Percentiles rank a stretch among this genome's conserved stretches.
Evolutionary conservation across 2,797 vertebrate genomes (phyloP).

Genomic region (Hippoglossus hippoglossus): DNA sequence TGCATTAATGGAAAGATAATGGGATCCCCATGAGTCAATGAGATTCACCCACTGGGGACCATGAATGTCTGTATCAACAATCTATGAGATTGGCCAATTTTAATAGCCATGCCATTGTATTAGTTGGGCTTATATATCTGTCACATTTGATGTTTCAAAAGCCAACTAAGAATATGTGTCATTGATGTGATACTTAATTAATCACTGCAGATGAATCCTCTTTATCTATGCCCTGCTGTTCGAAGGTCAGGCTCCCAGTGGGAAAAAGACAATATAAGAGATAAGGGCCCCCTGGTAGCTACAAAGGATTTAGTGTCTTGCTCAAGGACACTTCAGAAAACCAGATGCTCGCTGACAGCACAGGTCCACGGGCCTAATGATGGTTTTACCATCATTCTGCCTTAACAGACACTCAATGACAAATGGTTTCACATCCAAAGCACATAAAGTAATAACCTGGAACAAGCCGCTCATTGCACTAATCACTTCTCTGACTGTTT

Average conservation of each 20-base stretch:
- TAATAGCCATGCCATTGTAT: not conserved
- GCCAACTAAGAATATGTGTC: slow-evolving; percentile 13
- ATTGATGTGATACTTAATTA: slow-evolving; percentile 38
- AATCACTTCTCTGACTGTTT: slow-evolving; percentile 34
- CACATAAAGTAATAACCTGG: slow-evolving; percentile 36
- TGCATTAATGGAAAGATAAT: no score
- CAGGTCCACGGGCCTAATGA: not conserved
- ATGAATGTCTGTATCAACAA: not conserved
- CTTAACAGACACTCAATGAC: slow-evolving; percentile 8
- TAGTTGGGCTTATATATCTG: not conserved
- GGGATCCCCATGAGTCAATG: not conserved
- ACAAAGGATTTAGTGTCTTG: slow-evolving; percentile 10
- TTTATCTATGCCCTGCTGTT: slow-evolving; percentile 22
- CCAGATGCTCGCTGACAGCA: not conserved
- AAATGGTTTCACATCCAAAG: slow-evolving; percentile 10
- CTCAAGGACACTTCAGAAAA: slow-evolving; percentile 38
- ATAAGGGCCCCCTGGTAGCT: slow-evolving; percentile 1
- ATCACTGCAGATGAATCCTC: slow-evolving; percentile 36
- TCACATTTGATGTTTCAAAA: slow-evolving; percentile 24
- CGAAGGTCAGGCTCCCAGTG: slow-evolving; percentile 22
- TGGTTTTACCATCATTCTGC: slow-evolving; percentile 7
- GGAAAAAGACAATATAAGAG: not conserved
- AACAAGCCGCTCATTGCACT: slow-evolving; percentile 15
- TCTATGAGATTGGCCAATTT: not conserved
- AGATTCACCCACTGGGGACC: not conserved